These are phyloP conservation scores for Eleginops maclovinus DNA, from an alignment of 2,113 vertebrate genomes.

Conservation along the genomic window DNA sequence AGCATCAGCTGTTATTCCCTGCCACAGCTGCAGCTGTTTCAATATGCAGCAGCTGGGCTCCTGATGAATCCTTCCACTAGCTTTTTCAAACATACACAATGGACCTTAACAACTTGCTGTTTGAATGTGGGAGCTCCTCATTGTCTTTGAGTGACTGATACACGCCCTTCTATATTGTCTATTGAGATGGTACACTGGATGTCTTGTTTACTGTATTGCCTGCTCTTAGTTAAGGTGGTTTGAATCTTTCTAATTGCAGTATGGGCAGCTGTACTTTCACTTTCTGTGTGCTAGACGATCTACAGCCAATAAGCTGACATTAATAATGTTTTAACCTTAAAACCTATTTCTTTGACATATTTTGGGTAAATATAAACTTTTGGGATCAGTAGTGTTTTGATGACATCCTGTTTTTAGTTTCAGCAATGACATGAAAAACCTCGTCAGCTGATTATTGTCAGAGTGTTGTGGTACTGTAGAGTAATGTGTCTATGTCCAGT, in stretches of 20 bases:
- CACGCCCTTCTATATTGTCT: not conserved
- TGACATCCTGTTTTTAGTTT: slow-evolving; percentile 23
- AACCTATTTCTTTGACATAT: not conserved
- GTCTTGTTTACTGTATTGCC: not conserved
- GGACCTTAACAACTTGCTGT: not conserved
- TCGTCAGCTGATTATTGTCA: slow-evolving; percentile 14
- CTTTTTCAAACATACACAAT: slow-evolving; percentile 14
- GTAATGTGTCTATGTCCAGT: not conserved
- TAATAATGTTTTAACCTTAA: not conserved
- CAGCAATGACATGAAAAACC: slow-evolving; percentile 7
- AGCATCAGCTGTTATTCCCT: slow-evolving; percentile 25
- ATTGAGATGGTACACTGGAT: not conserved
- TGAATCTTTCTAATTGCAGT: not conserved
- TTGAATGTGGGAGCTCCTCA: slow-evolving; percentile 25
- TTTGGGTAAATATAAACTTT: not conserved
- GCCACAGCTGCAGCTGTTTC: slow-evolving; percentile 44
- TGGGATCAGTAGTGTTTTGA: slow-evolving; percentile 2
- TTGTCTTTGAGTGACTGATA: slow-evolving; percentile 1
- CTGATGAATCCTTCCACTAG: not conserved
- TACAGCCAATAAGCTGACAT: not conserved
- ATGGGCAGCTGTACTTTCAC: slow-evolving; percentile 21
- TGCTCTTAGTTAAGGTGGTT: not conserved
- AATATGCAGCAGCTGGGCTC: slow-evolving; percentile 33
- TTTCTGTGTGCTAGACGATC: not conserved
- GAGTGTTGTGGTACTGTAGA: not conserved